These are phyloP conservation scores for Calameuta idolon DNA, from an alignment of 2,888 invertebrate species.

Conservation along the genomic window DNA sequence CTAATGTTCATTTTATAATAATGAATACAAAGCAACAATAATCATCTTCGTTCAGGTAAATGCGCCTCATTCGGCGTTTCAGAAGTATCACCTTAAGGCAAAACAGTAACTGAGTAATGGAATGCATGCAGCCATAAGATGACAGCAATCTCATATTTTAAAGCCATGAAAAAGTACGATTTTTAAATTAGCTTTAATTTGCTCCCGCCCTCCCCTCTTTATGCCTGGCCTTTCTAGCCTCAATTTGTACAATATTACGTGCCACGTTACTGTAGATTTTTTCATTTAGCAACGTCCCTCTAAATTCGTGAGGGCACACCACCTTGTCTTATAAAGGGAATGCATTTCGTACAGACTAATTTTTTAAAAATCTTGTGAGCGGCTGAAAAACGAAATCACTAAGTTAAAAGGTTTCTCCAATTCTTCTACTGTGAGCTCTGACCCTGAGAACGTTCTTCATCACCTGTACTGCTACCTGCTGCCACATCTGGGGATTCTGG, in stretches of 20 bases:
- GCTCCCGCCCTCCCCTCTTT: background rate
- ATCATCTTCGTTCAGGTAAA: background rate
- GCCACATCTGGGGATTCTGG: constrained; percentile 51
- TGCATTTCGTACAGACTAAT: background rate
- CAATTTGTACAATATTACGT: background rate
- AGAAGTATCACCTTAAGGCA: background rate
- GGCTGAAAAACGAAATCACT: background rate
- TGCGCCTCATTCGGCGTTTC: background rate
- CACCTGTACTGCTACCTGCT: constrained; percentile 49
- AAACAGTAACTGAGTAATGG: background rate
- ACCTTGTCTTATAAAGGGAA: background rate
- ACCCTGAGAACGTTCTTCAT: constrained; percentile 45
- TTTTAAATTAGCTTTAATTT: background rate
- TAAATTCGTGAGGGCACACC: background rate
- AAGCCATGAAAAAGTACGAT: background rate
- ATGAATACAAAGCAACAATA: background rate
- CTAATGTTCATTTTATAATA: background rate
- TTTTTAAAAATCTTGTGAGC: background rate
- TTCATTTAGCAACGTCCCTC: background rate
- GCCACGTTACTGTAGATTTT: background rate
- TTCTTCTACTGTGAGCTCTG: background rate
- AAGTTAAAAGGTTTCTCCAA: background rate
- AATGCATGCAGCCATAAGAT: background rate
- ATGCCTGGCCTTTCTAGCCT: background rate
- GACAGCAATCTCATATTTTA: background rate